Evolutionary conservation across 2,888 invertebrate genomes (phyloP).

Genomic region (Heliconius hortense): DNA sequence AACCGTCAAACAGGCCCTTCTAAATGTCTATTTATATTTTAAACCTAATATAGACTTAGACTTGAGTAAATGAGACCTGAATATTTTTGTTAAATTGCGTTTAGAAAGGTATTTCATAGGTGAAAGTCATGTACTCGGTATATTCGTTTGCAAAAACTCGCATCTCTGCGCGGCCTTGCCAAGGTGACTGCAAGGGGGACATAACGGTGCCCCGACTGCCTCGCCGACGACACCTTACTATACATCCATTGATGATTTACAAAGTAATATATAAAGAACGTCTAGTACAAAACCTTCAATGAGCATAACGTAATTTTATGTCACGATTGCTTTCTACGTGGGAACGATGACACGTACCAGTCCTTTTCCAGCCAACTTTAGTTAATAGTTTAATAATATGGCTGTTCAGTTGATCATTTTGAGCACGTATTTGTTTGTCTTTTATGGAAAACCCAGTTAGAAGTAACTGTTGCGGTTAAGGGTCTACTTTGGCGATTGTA

Average conservation of each 20-base stretch:
- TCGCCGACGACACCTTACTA: conserved; percentile 50
- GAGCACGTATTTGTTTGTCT: conserved; percentile 61
- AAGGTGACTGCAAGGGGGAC: conserved; percentile 80
- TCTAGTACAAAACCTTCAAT: conserved; percentile 51
- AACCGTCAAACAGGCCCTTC: conserved; percentile 4
- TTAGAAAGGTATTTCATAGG: conserved; percentile 79
- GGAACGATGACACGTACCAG: conserved; percentile 63
- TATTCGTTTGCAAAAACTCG: conserved; percentile 73
- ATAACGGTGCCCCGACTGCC: conserved; percentile 67
- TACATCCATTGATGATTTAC: conserved; percentile 52
- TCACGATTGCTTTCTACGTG: conserved; percentile 45
- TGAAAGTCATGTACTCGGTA: conserved; percentile 78
- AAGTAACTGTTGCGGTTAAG: conserved; percentile 62
- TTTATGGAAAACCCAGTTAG: conserved; percentile 59
- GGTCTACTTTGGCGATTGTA: conserved; percentile 54
- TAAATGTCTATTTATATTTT: conserved; percentile 10
- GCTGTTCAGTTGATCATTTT: conserved; percentile 60
- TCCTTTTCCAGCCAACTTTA: conserved; percentile 66
- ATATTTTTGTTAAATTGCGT: conserved; percentile 53
- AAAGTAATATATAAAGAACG: conserved; percentile 46
- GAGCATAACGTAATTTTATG: conserved; percentile 42
- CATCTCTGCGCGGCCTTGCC: conserved; percentile 78
- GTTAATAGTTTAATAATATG: conserved; percentile 64
- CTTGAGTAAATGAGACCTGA: conserved; percentile 40
- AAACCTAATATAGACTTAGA: conserved; percentile 5